Percentiles rank a stretch among this genome's conserved stretches.
These are phyloP conservation scores for Symphodus melops DNA, from an alignment of 2,113 vertebrate species.

Conservation along the genomic window DNA sequence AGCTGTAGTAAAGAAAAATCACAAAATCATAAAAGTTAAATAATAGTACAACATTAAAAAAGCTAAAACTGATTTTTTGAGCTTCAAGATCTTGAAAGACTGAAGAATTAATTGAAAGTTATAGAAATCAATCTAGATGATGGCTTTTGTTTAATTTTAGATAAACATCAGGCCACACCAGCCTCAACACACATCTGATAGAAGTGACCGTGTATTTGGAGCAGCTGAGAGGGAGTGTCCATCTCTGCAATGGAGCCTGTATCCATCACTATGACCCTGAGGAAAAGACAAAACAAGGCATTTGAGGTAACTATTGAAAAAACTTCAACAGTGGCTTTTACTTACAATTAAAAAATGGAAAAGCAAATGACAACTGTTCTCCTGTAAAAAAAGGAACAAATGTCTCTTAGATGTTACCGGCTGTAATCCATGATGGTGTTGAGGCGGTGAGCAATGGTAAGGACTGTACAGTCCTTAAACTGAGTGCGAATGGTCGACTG, in stretches of 20 bases:
- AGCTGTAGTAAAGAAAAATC: no score
- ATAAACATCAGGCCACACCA: constrained; percentile 79
- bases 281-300: not conserved
- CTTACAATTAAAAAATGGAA: no score
- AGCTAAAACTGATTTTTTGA: no score
- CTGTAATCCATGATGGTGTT: constrained; percentile 86
- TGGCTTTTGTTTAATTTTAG: no score
- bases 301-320: not conserved
- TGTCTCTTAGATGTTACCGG: constrained; percentile 72
- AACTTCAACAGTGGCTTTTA: not conserved
- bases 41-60: no score
- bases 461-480: constrained; percentile 86
- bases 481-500: constrained; percentile 83
- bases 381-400: no score
- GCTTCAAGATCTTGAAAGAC: no score
- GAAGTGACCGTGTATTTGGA: constrained; percentile 85
- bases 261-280: constrained; percentile 91
- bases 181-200: constrained; percentile 88
- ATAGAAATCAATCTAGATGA: no score
- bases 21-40: no score
- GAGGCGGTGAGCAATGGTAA: constrained; percentile 89
- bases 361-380: no score
- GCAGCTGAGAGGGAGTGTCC: constrained; percentile 83
- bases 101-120: no score
- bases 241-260: constrained; percentile 85